A percentile compares a stretch with the other conserved stretches of the same genome.
Evolutionary conservation across 2,113 vertebrate species (phyloP).

Genomic region (Semicossyphus pulcher): DNA sequence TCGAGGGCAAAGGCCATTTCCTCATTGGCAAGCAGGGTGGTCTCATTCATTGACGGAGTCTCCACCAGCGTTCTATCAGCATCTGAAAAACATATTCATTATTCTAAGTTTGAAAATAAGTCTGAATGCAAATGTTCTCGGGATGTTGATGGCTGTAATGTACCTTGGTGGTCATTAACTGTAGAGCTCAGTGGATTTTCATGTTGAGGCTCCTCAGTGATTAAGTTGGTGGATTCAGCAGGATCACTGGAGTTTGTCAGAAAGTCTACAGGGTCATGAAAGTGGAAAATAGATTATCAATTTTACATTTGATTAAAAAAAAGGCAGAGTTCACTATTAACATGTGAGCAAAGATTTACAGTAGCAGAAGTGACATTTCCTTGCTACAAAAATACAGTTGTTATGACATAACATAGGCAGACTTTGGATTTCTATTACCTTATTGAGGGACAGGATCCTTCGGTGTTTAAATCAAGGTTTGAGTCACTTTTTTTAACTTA

Average conservation of each 20-base stretch:
- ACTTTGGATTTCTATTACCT: no score
- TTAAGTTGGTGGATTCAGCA: constrained; percentile 25
- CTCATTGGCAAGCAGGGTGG: constrained; percentile 59
- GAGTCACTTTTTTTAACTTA: no score
- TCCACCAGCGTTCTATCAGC: not conserved
- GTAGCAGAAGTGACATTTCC: not conserved
- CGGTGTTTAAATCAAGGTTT: no score
- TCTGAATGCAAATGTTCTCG: not conserved
- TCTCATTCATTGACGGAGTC: constrained; percentile 42
- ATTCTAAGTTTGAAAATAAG: constrained; percentile 1
- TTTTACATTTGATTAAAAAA: not conserved
- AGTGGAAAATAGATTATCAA: not conserved
- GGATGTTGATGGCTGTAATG: not conserved
- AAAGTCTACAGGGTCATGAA: constrained; percentile 67
- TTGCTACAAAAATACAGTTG: not conserved
- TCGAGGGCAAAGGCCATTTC: constrained; percentile 78
- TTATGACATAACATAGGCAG: no score
- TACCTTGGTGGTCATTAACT: constrained; percentile 25
- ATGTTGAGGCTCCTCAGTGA: constrained; percentile 12
- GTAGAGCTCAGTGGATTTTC: constrained; percentile 39
- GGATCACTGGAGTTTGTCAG: constrained; percentile 59
- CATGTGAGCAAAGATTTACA: not conserved
- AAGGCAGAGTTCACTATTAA: no score
- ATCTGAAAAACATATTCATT: constrained; percentile 44
- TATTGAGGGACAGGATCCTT: no score